Percentiles rank a stretch among this genome's conserved stretches.
Conservation (phyloP, 2,797 vertebrate genomes). For the Clarias platycephalus region DNA sequence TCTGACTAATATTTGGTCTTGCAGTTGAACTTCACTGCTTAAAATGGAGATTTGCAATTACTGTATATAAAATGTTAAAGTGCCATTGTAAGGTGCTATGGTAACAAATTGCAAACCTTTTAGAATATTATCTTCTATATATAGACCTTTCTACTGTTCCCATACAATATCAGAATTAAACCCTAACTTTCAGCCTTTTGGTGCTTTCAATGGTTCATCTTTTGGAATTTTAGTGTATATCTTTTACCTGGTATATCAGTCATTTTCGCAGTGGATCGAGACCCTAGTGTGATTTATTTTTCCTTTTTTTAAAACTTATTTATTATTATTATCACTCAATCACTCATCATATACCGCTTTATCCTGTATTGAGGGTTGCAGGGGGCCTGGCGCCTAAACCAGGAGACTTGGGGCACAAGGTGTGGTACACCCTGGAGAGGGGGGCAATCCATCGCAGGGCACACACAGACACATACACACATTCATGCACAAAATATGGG, state of each 20-base stretch:
- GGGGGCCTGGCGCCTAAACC: too few species aligned
- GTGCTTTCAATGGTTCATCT: neutral
- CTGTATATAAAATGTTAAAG: neutral
- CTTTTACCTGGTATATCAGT: neutral
- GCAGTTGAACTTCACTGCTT: conserved; percentile 20
- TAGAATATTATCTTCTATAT: neutral
- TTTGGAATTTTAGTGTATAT: neutral
- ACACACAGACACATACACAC: too few species aligned
- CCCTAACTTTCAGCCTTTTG: neutral
- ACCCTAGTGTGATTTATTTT: neutral
- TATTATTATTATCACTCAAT: too few species aligned
- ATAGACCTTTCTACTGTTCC: neutral
- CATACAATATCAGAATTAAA: neutral
- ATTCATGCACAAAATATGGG: too few species aligned
- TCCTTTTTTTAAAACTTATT: neutral
- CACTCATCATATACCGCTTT: too few species aligned
- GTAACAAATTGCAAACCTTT: neutral
- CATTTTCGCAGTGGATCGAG: neutral
- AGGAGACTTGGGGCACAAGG: too few species aligned
- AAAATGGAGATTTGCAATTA: neutral
- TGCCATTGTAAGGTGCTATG: neutral
- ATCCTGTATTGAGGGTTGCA: too few species aligned
- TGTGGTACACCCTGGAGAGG: too few species aligned
- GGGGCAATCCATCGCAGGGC: too few species aligned
- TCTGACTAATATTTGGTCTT: conserved; percentile 27